These are phyloP conservation scores for Melanostigma gelatinosum DNA, from an alignment of 2,113 vertebrate species.

Conservation along the genomic window DNA sequence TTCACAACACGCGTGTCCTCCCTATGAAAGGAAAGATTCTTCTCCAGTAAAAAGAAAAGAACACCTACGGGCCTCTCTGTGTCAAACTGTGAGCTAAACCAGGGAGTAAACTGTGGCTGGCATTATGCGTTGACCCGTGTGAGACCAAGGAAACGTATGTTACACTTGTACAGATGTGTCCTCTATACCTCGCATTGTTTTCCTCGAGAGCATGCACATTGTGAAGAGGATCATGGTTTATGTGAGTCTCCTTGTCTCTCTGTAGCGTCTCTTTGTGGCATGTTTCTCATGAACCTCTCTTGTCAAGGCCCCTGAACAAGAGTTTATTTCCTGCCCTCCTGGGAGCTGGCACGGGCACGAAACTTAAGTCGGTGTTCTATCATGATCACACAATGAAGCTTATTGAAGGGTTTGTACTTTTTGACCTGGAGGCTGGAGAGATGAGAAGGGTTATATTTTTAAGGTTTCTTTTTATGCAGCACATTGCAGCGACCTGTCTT, in stretches of 20 bases:
- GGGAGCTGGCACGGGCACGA: slow-evolving; percentile 62
- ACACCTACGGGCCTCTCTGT: slow-evolving; percentile 24
- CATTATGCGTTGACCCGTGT: slow-evolving; percentile 58
- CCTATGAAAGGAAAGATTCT: slow-evolving; percentile 18
- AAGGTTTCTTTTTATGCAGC: slow-evolving; percentile 80
- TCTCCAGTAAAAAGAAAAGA: not conserved
- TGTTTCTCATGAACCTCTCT: slow-evolving; percentile 48
- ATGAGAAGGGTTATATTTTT: slow-evolving; percentile 68
- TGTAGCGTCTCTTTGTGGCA: slow-evolving; percentile 53
- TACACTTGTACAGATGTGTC: slow-evolving; percentile 74
- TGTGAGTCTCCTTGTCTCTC: slow-evolving; percentile 50
- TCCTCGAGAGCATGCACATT: slow-evolving; percentile 66
- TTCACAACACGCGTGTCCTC: slow-evolving; percentile 15
- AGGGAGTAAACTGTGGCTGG: slow-evolving; percentile 31
- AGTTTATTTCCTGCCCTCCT: slow-evolving; percentile 65
- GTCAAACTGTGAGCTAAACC: slow-evolving; percentile 53
- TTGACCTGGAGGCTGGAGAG: slow-evolving; percentile 43
- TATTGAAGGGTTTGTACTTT: slow-evolving; percentile 59
- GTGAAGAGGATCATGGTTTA: slow-evolving; percentile 61
- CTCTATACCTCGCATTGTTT: slow-evolving; percentile 69
- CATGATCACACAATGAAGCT: slow-evolving; percentile 46
- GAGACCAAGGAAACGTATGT: slow-evolving; percentile 51
- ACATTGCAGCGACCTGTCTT: slow-evolving; percentile 82
- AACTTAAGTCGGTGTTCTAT: slow-evolving; percentile 55
- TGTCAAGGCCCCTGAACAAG: slow-evolving; percentile 5